A percentile compares a stretch with the other conserved stretches of the same genome.
These are phyloP conservation scores for Ophion ellenae DNA, from an alignment of 2,888 invertebrate species.

Conservation along the genomic window DNA sequence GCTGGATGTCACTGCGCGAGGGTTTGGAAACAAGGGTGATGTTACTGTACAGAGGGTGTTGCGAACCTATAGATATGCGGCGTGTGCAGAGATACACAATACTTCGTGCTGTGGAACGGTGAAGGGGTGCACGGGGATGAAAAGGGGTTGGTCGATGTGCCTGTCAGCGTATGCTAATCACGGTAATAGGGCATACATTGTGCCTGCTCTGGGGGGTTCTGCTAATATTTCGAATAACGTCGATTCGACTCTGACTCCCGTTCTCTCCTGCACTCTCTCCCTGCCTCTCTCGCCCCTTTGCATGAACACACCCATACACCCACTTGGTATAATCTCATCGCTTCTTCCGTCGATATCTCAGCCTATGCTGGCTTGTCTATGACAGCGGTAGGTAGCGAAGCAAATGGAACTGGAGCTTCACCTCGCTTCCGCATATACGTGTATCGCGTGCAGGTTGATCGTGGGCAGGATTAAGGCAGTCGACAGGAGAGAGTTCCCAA, in stretches of 20 bases:
- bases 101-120: conserved; percentile 6
- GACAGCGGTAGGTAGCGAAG: conserved; percentile 23
- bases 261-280: conserved; percentile 21
- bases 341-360: conserved; percentile 47
- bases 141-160: conserved; percentile 66
- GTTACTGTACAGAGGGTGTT: conserved; percentile 29
- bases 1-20: conserved; percentile 15
- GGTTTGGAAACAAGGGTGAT: conserved; percentile 33
- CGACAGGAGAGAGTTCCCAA: conserved; percentile 35
- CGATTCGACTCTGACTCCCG: conserved; percentile 72
- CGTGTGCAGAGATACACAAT: conserved; percentile 39
- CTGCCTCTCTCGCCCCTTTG: conserved; percentile 22
- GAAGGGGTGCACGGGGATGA: conserved; percentile 37
- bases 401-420: conserved; percentile 23
- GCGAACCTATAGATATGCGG: conserved; percentile 15
- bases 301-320: conserved; percentile 1
- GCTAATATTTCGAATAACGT: conserved; percentile 81
- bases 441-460: conserved; percentile 4
- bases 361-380: conserved; percentile 38
- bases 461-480: conserved; percentile 22
- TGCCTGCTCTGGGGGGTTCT: conserved; percentile 70
- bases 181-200: conserved; percentile 81
- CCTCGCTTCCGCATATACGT: conserved; percentile 14
- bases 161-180: conserved; percentile 83
- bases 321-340: conserved; percentile 51